Evolutionary conservation across 2,888 invertebrate species (phyloP).

Genomic region (Megamerina dolium): DNA sequence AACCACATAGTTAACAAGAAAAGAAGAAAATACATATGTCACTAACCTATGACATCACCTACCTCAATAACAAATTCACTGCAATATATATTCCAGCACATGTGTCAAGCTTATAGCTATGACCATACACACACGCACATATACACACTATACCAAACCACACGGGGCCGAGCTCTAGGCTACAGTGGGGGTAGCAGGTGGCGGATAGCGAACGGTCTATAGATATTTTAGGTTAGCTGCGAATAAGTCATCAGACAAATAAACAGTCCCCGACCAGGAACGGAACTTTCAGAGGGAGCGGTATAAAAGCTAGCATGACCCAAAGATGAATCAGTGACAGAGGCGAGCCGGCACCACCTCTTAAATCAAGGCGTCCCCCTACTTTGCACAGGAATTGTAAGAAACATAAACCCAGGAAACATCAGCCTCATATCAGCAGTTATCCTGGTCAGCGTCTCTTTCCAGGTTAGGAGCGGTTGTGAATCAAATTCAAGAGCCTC

Average conservation of each 20-base stretch:
- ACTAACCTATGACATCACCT: too few relatives aligned
- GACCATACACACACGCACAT: too few relatives aligned
- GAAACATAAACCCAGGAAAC: background rate
- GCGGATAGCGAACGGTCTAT: background rate
- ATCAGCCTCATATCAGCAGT: conserved; percentile 1
- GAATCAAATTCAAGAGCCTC: too few relatives aligned
- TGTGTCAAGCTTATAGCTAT: too few relatives aligned
- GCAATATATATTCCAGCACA: too few relatives aligned
- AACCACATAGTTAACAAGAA: too few relatives aligned
- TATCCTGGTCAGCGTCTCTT: background rate
- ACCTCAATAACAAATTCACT: too few relatives aligned
- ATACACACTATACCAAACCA: too few relatives aligned
- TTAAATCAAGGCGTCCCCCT: background rate
- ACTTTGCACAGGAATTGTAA: background rate
- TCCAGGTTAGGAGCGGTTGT: background rate
- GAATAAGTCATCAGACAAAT: background rate
- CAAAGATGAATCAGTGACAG: background rate
- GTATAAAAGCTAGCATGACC: conserved; percentile 1
- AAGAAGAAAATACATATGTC: too few relatives aligned
- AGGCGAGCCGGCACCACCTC: background rate
- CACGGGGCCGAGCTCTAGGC: too few relatives aligned
- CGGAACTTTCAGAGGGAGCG: background rate
- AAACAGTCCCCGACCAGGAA: background rate
- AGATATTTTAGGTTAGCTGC: background rate
- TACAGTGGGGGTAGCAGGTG: too few relatives aligned